Percentiles rank a stretch among this genome's conserved stretches.
These are phyloP conservation scores for Chlamydotis undulata DNA, from an alignment of 2,113 vertebrate genomes.

Conservation along the genomic window DNA sequence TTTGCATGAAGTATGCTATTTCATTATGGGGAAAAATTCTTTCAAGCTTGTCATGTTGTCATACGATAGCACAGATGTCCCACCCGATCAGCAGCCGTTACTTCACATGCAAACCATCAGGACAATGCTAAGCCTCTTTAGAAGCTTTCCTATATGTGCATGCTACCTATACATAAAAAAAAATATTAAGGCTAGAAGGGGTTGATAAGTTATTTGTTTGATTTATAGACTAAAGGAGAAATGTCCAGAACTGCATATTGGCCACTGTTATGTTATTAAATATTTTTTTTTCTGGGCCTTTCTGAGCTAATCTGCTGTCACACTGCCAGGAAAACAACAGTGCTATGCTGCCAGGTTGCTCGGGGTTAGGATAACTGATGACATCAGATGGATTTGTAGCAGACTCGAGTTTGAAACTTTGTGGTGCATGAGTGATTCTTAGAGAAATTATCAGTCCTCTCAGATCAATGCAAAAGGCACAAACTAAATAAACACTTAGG, in stretches of 20 bases:
- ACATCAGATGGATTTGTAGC: slow-evolving; percentile 21
- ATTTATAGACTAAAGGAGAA: slow-evolving; percentile 32
- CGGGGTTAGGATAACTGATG: slow-evolving; percentile 46
- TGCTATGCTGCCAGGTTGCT: not conserved
- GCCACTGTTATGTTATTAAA: slow-evolving; percentile 47
- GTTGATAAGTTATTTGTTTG: slow-evolving; percentile 17
- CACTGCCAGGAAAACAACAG: slow-evolving; percentile 43
- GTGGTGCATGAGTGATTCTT: not conserved
- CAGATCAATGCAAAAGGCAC: not conserved
- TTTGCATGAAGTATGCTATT: not conserved
- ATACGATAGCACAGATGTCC: not conserved
- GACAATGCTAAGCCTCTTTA: not conserved
- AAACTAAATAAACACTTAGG: not conserved
- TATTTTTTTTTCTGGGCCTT: slow-evolving; percentile 37
- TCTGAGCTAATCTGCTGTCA: slow-evolving; percentile 55
- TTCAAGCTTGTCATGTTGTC: not conserved
- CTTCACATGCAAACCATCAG: not conserved
- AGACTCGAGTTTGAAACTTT: not conserved
- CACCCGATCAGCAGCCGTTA: not conserved
- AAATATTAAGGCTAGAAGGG: not conserved
- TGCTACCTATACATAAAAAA: not conserved
- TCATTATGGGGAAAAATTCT: not conserved
- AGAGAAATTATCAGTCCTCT: not conserved
- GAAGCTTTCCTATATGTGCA: not conserved
- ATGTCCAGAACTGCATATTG: not conserved